Conservation (phyloP, 2,888 invertebrate genomes). For the Polydrusus pterygomalis region DNA sequence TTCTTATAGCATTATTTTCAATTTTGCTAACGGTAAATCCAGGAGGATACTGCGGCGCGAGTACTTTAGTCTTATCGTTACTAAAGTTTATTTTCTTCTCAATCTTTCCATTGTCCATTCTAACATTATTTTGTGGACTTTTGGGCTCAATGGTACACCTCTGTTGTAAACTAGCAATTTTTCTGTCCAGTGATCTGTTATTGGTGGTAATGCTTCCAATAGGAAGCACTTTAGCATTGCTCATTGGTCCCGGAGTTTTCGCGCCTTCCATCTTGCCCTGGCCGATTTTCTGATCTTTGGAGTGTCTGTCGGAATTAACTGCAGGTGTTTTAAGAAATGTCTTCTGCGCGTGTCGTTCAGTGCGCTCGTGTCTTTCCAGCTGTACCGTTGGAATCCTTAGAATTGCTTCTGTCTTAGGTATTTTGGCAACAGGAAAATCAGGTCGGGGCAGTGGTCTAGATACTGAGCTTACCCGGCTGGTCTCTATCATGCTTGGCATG, state of each 20-base stretch:
- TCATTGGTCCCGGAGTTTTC: slow-evolving; percentile 43
- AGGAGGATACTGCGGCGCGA: slow-evolving; percentile 61
- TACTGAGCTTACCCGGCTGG: background rate
- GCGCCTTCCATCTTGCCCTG: slow-evolving; percentile 41
- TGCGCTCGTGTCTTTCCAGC: slow-evolving; percentile 58
- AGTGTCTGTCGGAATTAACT: slow-evolving; percentile 44
- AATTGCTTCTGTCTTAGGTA: slow-evolving; percentile 56
- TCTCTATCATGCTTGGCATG: background rate
- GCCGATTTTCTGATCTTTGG: slow-evolving; percentile 47
- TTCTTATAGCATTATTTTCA: slow-evolving; percentile 68
- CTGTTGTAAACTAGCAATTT: slow-evolving; percentile 67
- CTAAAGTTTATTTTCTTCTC: slow-evolving; percentile 58
- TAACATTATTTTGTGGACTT: slow-evolving; percentile 44
- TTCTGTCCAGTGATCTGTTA: slow-evolving; percentile 60
- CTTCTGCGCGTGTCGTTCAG: slow-evolving; percentile 65
- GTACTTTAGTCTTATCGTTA: slow-evolving; percentile 55
- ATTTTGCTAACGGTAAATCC: slow-evolving; percentile 72
- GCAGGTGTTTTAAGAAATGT: slow-evolving; percentile 65
- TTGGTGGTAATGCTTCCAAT: slow-evolving; percentile 58
- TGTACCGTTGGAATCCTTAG: slow-evolving; percentile 62
- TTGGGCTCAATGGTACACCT: slow-evolving; percentile 66
- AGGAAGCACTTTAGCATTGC: slow-evolving; percentile 49
- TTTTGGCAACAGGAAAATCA: slow-evolving; percentile 24
- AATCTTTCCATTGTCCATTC: slow-evolving; percentile 26
- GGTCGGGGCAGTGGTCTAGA: slow-evolving; percentile 21